Percentiles rank a stretch among this genome's conserved stretches.
These are phyloP conservation scores for Globicephala melas DNA, from an alignment of 2,113 vertebrate genomes.

Conservation along the genomic window DNA sequence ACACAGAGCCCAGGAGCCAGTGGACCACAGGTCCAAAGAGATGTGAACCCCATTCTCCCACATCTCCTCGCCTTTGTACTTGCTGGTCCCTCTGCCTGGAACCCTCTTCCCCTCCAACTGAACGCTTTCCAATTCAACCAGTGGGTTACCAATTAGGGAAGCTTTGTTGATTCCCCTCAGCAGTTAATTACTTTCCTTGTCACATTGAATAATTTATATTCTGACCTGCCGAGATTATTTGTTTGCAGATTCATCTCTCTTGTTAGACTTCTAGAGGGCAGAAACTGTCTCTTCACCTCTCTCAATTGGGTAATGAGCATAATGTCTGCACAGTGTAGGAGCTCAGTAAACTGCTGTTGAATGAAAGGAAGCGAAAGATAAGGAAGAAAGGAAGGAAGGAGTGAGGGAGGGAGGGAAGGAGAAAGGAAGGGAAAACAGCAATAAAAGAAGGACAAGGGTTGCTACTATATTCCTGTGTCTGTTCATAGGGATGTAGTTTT, in stretches of 20 bases:
- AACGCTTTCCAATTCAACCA: accelerated
- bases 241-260: conserved; percentile 2
- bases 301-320: not conserved
- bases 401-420: accelerated
- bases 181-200: not conserved
- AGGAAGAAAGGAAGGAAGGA: too few relatives aligned
- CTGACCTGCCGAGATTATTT: not conserved
- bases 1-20: not conserved
- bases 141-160: not conserved
- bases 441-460: not conserved
- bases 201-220: not conserved
- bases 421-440: not conserved
- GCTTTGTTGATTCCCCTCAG: not conserved
- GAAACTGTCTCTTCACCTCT: not conserved
- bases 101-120: not conserved
- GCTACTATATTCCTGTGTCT: not conserved
- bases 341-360: not conserved
- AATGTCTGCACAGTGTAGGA: not conserved
- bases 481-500: not conserved
- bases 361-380: not conserved
- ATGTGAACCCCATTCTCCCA: accelerated
- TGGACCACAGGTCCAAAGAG: not conserved
- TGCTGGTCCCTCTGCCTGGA: not conserved
- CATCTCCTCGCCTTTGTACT: not conserved
- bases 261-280: not conserved